Evolutionary conservation across 2,888 invertebrate species (phyloP), one percentile per base, ranked within the genome.

Genomic region (Spilarctia lutea): DNA sequence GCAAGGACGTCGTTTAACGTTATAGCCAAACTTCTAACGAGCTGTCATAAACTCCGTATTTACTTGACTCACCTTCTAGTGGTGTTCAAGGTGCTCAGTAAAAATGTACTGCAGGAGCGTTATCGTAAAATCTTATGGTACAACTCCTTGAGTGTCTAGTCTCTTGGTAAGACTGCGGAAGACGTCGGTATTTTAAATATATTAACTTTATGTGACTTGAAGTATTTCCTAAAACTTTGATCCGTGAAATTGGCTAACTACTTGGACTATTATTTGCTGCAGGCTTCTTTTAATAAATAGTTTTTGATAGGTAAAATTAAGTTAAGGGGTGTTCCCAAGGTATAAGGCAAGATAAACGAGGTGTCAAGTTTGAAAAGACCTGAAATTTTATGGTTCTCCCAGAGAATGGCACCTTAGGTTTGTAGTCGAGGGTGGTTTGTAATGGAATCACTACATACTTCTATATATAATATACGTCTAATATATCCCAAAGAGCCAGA

Each of bases 11-110:
- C 94, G 91, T 94, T 94, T 91, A 91, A 89, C 86, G 89, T 95
- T 94, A 94, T 90, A 90, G 89, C 88, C 91, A 71, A 94, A 95
- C 91, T 95, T 94, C 90, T 94, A 94, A 95, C 94, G 94, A 94
- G 92, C 85, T 87, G 90, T 88, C 93, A 91, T 95, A 94, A 95
- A 95, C 89, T 92, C 89, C 87, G 89, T 93, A 93, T 94, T 94
- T 94, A 94, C 94, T 93, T 88, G 90, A 89, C 89, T 92, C 89
- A 90, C 90, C 89, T 90, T 81, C 84, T 81, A 73, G 73, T 74
- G 74, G 73, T 76, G 65, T 65, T 69, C 65, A 42, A 70, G 70
- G 82, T 81, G 82, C 81, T 85, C 75, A 82, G 90, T 89, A 91
- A 90, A 90, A 91, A 90, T 88, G 86, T 89, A 83, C 83, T 74